Base-by-base conservation (phyloP, 2,113 vertebrate genomes). In the Platichthys flesus region DNA sequence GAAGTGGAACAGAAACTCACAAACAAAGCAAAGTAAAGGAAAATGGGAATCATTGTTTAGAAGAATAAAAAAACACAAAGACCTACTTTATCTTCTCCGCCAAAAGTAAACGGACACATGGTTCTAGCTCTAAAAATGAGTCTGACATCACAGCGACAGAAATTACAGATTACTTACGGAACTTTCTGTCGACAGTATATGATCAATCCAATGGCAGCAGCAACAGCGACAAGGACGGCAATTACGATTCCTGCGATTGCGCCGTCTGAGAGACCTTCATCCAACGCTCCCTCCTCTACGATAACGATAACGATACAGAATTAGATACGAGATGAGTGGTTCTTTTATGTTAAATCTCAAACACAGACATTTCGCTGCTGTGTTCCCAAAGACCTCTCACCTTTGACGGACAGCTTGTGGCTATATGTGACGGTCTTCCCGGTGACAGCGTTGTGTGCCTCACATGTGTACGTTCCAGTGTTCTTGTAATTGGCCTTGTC, bases 171-270 rank as follows among this genome's bases (percentile, higher is more conserved):
- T 65, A 95, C 94, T 95, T 71, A 95, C 94, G 93, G 90, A 37
- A 81, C 52, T 79, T 89, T 92, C 81, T 82, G 83, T 52, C 78
- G 82, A 80, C 89, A 90, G 84, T 86, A 82, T 0, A 85, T 2
- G 13, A 88, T 68, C 0, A 87, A 0, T 2, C 47, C 89, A 14
- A 86, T 73, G 64, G 90, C 79, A 13, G 66, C 20, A 0, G 28
- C 81, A 0, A 91, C 13, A 1, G 64, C 73, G 0, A 88, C 1
- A 2, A 95, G 73, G 63, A 94, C 68, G 1, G 8, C 92, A 52
- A 95, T 95, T 76, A 94, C 66, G 51, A 95, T 95, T 55, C 92
- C 94, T 18, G 93, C 93, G 37, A 95, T 91, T 58, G 93, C 91
- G 16, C 94, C 94, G 2, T 86, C 88, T 9, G 93, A 92, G 21